phyloP scores from a whole-genome alignment of 2,888 invertebrate genomes.

The Eristalinus aeneus region DNA sequence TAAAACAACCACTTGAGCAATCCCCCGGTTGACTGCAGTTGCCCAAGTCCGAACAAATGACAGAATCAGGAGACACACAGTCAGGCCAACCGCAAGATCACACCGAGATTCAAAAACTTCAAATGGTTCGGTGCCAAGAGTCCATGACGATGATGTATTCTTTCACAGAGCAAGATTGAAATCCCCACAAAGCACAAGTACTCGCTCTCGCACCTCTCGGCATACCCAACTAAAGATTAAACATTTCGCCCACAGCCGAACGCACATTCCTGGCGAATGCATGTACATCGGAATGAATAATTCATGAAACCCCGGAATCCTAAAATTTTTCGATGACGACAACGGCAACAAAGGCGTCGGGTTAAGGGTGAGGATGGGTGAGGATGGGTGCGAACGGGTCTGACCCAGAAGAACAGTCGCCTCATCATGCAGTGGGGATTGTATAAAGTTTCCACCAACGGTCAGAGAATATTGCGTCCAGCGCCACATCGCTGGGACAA shows the following conservation, averaged over 20 bases:
- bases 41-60: not conserved
- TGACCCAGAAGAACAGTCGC: not conserved
- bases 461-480: not conserved
- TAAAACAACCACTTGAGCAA: not conserved
- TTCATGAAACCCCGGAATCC: conserved; percentile 38
- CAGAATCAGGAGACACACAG: not conserved
- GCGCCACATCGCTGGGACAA: conserved; percentile 8
- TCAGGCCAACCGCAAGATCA: not conserved
- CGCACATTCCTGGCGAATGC: not conserved
- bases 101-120: conserved; percentile 12
- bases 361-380: not conserved
- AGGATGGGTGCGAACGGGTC: not conserved
- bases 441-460: not conserved
- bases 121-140: conserved; percentile 12
- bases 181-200: not conserved
- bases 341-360: not conserved
- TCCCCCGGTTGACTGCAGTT: not conserved
- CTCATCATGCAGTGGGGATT: conserved; percentile 27
- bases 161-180: not conserved
- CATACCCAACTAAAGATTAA: conserved; percentile 12
- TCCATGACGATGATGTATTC: not conserved
- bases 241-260: not conserved
- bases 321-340: conserved; percentile 17
- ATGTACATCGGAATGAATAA: conserved; percentile 27
- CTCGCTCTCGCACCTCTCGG: not conserved